A percentile compares a stretch with the other conserved stretches of the same genome.
Evolutionary conservation across 2,797 vertebrate genomes (phyloP).

Genomic region (Cryptoblepharus egeriae): DNA sequence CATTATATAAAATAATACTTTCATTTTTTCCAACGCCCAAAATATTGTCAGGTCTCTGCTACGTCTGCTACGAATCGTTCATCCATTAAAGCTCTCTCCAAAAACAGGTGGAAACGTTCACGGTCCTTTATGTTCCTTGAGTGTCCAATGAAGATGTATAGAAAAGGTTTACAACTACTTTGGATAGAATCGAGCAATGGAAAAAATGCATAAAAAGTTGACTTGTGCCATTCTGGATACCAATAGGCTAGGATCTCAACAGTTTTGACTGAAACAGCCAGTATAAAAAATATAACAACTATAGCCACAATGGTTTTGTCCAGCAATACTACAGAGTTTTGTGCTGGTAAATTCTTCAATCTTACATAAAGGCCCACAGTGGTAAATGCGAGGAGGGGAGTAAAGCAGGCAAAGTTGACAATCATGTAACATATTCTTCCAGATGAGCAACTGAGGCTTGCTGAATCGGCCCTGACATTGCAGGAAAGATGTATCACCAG

Average conservation of each 20-base stretch:
- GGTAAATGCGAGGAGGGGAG: slow-evolving; percentile 78
- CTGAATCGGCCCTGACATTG: slow-evolving; percentile 57
- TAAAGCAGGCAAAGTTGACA: slow-evolving; percentile 78
- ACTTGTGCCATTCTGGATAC: not conserved
- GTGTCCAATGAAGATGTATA: slow-evolving; percentile 38
- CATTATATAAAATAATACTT: not conserved
- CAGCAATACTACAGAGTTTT: slow-evolving; percentile 73
- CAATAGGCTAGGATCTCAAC: not conserved
- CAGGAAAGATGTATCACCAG: slow-evolving; percentile 74
- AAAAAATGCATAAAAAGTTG: not conserved
- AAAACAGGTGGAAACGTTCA: not conserved
- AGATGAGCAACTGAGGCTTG: slow-evolving; percentile 62
- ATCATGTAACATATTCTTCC: slow-evolving; percentile 73
- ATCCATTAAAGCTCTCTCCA: slow-evolving; percentile 43
- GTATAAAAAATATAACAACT: slow-evolving; percentile 76
- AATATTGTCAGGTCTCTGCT: not conserved
- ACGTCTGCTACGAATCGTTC: not conserved
- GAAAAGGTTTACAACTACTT: slow-evolving; percentile 28
- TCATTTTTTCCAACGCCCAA: not conserved
- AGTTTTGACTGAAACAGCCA: slow-evolving; percentile 75
- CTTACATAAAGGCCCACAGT: slow-evolving; percentile 75
- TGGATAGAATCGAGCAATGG: slow-evolving; percentile 24
- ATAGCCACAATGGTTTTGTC: slow-evolving; percentile 76
- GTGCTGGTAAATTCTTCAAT: slow-evolving; percentile 69
- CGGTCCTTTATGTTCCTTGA: not conserved